Base-by-base conservation (phyloP, 2,888 invertebrate species). In the Sesia apiformis region DNA sequence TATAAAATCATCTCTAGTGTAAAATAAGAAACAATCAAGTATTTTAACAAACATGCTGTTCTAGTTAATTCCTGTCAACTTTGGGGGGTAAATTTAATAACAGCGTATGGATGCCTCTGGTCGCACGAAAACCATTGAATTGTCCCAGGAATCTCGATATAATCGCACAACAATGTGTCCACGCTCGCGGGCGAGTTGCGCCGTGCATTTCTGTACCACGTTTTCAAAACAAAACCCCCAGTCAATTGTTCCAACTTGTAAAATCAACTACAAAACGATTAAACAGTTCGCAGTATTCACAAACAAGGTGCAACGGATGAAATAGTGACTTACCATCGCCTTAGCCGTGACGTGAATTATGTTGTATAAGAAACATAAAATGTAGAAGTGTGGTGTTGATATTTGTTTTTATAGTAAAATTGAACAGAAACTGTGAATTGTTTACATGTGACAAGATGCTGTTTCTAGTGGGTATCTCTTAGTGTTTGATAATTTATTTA, bases 141-240 rank as follows among this genome's bases (percentile, higher is more conserved):
- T 65, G 71, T 71, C 74, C 66, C 67, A 69, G 70, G 74, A 70
- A 74, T 76, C 76, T 73, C 70, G 71, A 67, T 74, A 69, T 63
- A 49, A 23, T 23, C 70, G 63, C 74, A 78, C 73, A 81, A 81
- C 81, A 83, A 81, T 81, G 81, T 74, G 70, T 70, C 65, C 62
- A 70, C 74, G 77, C 72, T 69, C 63, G 68, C 72, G 66, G 69
- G 66, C 71, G 67, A 69, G 72, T 72, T 75, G 75, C 72, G 70
- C 72, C 66, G 60, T 68, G 69, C 67, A 62, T 39, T 66, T 58
- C 70, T 74, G 74, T 66, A 69, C 65, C 62, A 72, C 78, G 84
- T 85, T 88, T 86, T 84, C 82, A 86, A 81, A 88, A 88, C 86
- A 86, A 77, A 74, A 70, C 74, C 71, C 65, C 61, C 68, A 67